Evolutionary conservation across 2,797 vertebrate species (phyloP).

Genomic region (Schizothorax lantsangensis): DNA sequence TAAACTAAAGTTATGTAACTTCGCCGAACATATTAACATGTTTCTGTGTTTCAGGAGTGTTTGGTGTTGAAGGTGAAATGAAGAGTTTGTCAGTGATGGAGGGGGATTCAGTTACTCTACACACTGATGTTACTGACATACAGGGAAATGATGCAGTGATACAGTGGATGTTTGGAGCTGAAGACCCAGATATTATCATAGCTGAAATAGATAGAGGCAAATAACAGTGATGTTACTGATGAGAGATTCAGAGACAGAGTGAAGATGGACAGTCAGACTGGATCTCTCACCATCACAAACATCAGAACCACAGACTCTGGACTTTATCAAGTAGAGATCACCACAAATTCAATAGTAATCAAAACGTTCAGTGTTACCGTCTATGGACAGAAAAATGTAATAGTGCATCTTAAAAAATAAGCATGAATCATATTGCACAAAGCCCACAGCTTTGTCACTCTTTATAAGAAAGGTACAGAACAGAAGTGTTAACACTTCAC

Average conservation of each 20-base stretch:
- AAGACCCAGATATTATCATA: background rate
- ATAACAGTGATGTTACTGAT: background rate
- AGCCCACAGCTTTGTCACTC: no score
- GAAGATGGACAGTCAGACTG: background rate
- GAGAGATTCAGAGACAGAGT: constrained; percentile 4
- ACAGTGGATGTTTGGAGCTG: background rate
- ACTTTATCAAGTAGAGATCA: background rate
- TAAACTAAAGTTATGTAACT: no score
- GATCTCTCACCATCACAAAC: background rate
- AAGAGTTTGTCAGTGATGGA: background rate
- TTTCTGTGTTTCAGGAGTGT: background rate
- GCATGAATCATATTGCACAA: no score
- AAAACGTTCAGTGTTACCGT: background rate
- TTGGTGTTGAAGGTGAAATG: background rate
- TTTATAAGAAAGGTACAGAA: no score
- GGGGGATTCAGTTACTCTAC: background rate
- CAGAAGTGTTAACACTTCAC: no score
- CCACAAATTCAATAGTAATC: background rate
- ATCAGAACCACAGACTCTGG: background rate
- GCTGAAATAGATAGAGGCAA: background rate
- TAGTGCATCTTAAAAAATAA: no score
- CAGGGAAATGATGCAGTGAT: background rate
- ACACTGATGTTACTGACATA: background rate
- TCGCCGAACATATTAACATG: no score
- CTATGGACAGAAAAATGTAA: background rate